Evolutionary conservation across 2,113 vertebrate genomes (phyloP).

Genomic region (Montifringilla adamsi): DNA sequence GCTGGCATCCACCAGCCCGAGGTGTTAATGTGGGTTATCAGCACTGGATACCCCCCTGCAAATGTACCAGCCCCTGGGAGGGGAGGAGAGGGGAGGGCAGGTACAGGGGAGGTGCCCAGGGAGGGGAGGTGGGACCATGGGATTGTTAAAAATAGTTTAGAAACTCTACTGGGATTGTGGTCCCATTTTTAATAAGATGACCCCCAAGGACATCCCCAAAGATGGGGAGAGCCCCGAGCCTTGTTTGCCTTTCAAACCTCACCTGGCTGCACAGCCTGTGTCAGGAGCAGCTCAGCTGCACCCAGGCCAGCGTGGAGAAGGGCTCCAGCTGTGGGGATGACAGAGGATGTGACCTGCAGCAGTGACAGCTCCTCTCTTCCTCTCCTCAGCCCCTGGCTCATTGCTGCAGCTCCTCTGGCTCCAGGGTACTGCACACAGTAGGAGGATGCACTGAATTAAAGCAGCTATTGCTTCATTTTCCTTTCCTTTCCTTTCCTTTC

Average conservation of each 20-base stretch:
- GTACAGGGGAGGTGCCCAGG: accelerated
- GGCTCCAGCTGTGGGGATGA: neutral
- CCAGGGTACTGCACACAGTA: accelerated
- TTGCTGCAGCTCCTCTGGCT: neutral
- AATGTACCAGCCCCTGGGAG: neutral
- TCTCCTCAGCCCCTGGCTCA: neutral
- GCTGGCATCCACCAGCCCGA: neutral
- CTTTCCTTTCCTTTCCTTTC: neutral
- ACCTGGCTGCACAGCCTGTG: too few species aligned
- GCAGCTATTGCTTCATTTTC: neutral
- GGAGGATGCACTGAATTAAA: neutral
- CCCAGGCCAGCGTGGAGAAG: neutral
- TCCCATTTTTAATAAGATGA: neutral
- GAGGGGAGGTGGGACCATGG: neutral
- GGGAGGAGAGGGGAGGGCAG: neutral
- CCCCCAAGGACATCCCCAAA: neutral
- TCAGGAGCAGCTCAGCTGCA: neutral
- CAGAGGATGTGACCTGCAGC: neutral
- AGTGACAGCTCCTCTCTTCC: neutral
- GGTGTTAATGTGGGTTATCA: neutral
- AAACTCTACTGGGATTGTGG: neutral
- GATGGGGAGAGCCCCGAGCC: neutral
- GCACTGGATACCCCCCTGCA: neutral
- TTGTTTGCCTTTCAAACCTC: neutral
- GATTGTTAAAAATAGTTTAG: neutral